These are phyloP conservation scores for Bradypus variegatus DNA, from an alignment of 2,797 vertebrate species.

Conservation along the genomic window DNA sequence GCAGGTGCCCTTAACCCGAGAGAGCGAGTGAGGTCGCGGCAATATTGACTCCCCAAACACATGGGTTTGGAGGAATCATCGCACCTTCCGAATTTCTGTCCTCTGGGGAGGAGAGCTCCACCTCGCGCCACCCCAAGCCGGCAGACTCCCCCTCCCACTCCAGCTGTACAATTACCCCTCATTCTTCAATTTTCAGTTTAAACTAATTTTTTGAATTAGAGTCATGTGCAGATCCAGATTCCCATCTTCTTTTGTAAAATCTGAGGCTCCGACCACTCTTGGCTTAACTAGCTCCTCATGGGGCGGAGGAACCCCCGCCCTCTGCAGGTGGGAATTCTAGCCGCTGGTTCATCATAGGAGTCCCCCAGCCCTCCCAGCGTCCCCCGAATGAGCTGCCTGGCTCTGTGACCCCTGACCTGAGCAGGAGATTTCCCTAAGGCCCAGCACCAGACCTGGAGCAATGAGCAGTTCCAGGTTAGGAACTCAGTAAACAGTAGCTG, in stretches of 20 bases:
- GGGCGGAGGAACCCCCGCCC: not conserved
- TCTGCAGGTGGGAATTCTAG: not conserved
- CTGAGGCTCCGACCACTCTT: not conserved
- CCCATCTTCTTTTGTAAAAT: not conserved
- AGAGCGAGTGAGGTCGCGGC: not conserved
- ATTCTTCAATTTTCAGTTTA: not conserved
- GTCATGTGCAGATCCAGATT: not conserved
- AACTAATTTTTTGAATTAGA: not conserved
- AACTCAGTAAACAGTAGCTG: not conserved
- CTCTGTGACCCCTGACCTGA: not conserved
- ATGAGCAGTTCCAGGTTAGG: not conserved
- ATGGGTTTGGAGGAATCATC: not conserved
- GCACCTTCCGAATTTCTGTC: not conserved
- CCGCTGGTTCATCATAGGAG: not conserved
- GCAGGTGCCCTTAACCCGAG: fast-evolving
- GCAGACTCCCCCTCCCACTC: not conserved
- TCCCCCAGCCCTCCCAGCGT: too few species aligned
- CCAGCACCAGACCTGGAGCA: not conserved
- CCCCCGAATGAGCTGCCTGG: not conserved
- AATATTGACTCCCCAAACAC: not conserved
- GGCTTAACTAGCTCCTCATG: not conserved
- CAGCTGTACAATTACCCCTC: not conserved
- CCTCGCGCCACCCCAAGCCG: not conserved
- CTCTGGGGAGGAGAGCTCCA: not conserved
- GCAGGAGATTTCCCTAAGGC: not conserved